These are phyloP conservation scores for Channa maculata DNA, from an alignment of 2,113 vertebrate genomes.

Conservation along the genomic window DNA sequence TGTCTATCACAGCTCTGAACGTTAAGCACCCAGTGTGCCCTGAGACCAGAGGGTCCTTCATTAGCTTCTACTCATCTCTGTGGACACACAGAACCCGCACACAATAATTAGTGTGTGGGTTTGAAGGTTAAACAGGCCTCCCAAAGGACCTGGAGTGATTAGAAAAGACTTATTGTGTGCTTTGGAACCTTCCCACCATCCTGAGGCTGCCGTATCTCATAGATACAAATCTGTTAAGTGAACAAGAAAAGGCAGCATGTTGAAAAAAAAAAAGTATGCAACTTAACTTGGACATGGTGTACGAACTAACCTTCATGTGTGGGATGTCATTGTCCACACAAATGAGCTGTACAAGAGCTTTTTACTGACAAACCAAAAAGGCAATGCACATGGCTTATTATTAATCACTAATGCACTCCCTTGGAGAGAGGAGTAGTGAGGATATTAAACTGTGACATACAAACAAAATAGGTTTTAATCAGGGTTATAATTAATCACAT, in stretches of 20 bases:
- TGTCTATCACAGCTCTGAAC: slow-evolving; percentile 24
- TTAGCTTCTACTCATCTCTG: slow-evolving; percentile 52
- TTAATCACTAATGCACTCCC: neutral
- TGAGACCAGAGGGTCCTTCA: slow-evolving; percentile 50
- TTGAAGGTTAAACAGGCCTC: slow-evolving; percentile 64
- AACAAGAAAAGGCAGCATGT: slow-evolving; percentile 9
- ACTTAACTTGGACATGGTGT: too few species aligned
- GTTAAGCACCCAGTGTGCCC: slow-evolving; percentile 25
- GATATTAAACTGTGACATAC: neutral
- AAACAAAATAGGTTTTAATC: too few species aligned
- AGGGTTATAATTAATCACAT: too few species aligned
- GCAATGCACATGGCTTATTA: neutral
- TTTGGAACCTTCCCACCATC: slow-evolving; percentile 21
- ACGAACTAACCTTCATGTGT: neutral
- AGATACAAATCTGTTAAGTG: slow-evolving; percentile 33
- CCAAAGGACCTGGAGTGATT: slow-evolving; percentile 52
- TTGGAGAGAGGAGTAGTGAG: neutral
- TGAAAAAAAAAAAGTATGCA: neutral
- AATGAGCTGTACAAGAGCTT: neutral
- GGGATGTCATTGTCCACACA: neutral
- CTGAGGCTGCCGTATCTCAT: slow-evolving; percentile 7
- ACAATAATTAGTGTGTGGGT: slow-evolving; percentile 55
- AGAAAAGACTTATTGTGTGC: slow-evolving; percentile 43
- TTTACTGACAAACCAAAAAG: neutral
- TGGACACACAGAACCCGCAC: slow-evolving; percentile 48